A percentile compares a stretch with the other conserved stretches of the same genome.
These are phyloP conservation scores for Rhinichthys osculus DNA, from an alignment of 2,797 vertebrate species.

Conservation along the genomic window DNA sequence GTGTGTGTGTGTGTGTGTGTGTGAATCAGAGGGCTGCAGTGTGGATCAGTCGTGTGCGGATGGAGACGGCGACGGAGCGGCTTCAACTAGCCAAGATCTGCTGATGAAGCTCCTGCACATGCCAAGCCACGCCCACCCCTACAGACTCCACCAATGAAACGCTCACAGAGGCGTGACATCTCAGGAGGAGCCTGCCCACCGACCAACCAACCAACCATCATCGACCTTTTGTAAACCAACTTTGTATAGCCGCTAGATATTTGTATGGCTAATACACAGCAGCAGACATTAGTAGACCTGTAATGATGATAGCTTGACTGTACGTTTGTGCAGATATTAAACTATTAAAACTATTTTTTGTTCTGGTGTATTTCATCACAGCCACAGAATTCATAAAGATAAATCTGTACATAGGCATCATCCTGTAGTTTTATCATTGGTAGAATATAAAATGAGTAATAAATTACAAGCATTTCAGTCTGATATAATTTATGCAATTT, in stretches of 20 bases:
- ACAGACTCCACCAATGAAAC: constrained; percentile 61
- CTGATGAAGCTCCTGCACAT: constrained; percentile 66
- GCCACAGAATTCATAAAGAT: background rate
- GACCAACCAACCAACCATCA: constrained; percentile 65
- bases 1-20: background rate
- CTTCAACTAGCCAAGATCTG: constrained; percentile 54
- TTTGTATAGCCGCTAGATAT: constrained; percentile 57
- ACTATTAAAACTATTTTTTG: constrained; percentile 32
- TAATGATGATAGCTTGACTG: constrained; percentile 33
- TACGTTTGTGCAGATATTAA: constrained; percentile 52
- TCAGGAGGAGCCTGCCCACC: constrained; percentile 39
- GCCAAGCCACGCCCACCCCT: constrained; percentile 58
- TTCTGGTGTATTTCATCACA: background rate
- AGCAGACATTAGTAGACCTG: constrained; percentile 39
- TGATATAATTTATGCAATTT: too few species aligned
- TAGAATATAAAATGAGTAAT: background rate
- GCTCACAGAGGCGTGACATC: background rate
- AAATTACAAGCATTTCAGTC: background rate
- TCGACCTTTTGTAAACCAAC: constrained; percentile 56
- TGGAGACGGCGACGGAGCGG: constrained; percentile 44
- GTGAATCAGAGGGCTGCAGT: constrained; percentile 48
- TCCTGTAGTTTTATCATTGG: background rate
- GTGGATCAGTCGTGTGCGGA: constrained; percentile 62
- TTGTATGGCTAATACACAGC: constrained; percentile 30
- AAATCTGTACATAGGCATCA: background rate